These are phyloP conservation scores for Carposina sasakii DNA, from an alignment of 1,140 invertebrate genomes.

Conservation along the genomic window DNA sequence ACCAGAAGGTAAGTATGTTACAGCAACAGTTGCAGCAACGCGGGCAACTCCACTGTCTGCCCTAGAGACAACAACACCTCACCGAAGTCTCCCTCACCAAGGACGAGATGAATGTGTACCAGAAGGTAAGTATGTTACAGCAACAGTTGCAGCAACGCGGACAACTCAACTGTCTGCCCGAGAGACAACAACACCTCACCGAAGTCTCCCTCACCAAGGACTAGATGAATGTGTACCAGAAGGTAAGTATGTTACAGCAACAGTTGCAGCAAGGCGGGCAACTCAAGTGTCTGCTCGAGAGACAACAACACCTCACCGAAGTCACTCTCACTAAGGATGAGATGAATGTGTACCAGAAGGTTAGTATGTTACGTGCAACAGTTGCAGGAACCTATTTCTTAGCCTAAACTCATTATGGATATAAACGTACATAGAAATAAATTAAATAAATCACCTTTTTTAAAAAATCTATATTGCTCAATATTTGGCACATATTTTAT, in stretches of 20 bases:
- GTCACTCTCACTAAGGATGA: conserved; percentile 81
- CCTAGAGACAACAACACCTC: conserved; percentile 75
- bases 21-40: too few relatives aligned
- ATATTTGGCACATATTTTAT: too few relatives aligned
- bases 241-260: too few relatives aligned
- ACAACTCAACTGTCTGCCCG: conserved; percentile 74
- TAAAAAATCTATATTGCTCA: too few relatives aligned
- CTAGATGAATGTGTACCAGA: conserved; percentile 86
- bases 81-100: conserved; percentile 76
- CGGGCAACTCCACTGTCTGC: conserved; percentile 72
- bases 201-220: conserved; percentile 77
- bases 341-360: conserved; percentile 84
- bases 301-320: conserved; percentile 72
- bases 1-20: conserved; percentile 76
- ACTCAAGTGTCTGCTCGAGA: conserved; percentile 76
- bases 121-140: conserved; percentile 75
- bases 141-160: too few relatives aligned
- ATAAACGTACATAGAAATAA: too few relatives aligned
- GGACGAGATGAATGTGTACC: conserved; percentile 85
- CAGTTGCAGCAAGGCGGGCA: conserved; percentile 45
- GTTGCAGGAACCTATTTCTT: background rate
- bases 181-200: conserved; percentile 74
- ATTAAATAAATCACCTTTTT: too few relatives aligned
- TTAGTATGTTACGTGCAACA: conserved; percentile 31
- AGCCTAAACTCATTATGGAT: too few relatives aligned